Evolutionary conservation across 1,140 invertebrate genomes (phyloP).

Genomic region (Thalassaphorura encarpata): DNA sequence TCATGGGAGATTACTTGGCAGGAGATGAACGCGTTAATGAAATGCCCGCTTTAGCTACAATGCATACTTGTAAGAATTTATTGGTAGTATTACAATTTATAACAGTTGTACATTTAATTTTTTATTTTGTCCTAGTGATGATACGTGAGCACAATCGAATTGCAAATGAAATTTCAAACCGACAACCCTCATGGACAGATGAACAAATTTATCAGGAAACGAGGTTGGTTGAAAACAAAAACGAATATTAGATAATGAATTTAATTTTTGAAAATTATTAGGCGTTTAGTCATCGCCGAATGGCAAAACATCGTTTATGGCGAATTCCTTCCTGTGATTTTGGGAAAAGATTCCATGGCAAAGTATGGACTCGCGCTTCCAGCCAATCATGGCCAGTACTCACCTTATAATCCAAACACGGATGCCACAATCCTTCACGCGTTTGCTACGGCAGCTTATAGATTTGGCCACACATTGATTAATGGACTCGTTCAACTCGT

Average conservation of each 20-base stretch:
- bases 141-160: conserved; percentile 31
- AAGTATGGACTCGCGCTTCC: conserved; percentile 66
- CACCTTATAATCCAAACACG: conserved; percentile 58
- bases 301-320: conserved; percentile 90
- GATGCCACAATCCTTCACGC: conserved; percentile 78
- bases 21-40: conserved; percentile 30
- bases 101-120: neutral
- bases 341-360: conserved; percentile 71
- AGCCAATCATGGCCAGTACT: conserved; percentile 50
- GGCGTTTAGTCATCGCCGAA: conserved; percentile 77
- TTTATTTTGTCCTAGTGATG: conserved; percentile 12
- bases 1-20: conserved; percentile 28
- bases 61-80: conserved; percentile 24
- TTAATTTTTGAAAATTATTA: no score
- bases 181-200: conserved; percentile 10
- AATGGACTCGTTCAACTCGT: conserved; percentile 22
- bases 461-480: conserved; percentile 42
- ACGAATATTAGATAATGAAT: no score
- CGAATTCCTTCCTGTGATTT: conserved; percentile 83
- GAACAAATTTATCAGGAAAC: conserved; percentile 22
- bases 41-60: conserved; percentile 27
- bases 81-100: no score
- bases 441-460: conserved; percentile 72
- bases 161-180: conserved; percentile 15
- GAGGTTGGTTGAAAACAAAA: conserved; percentile 11